These are phyloP conservation scores for Polypterus senegalus DNA, from an alignment of 2,113 vertebrate genomes.

Conservation along the genomic window DNA sequence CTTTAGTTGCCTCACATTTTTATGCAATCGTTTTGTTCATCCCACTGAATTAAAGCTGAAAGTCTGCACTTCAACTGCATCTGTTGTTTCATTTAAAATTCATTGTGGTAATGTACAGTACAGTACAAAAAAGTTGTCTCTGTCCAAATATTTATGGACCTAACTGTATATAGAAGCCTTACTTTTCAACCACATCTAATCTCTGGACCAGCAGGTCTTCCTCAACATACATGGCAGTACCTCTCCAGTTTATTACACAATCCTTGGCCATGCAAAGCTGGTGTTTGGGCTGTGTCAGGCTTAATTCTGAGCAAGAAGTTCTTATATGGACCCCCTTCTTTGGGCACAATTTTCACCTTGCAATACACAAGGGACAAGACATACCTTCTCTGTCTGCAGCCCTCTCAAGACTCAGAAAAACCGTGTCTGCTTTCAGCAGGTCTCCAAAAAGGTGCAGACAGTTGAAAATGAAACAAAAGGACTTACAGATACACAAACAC, in stretches of 20 bases:
- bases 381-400: conserved; percentile 10
- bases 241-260: conserved; percentile 3
- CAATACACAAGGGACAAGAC: conserved; percentile 17
- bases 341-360: conserved; percentile 11
- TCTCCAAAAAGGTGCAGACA: conserved; percentile 13
- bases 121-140: no score
- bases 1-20: no score
- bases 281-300: conserved; percentile 17
- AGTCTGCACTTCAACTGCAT: no score
- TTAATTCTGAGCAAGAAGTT: conserved; percentile 15
- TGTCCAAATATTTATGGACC: no score
- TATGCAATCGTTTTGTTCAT: no score
- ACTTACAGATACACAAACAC: conserved; percentile 12
- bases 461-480: conserved; percentile 10
- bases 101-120: no score
- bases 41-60: no score
- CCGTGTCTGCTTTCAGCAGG: conserved; percentile 14
- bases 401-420: conserved; percentile 11
- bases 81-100: no score
- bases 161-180: conserved; percentile 3
- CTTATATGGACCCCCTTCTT: conserved; percentile 19
- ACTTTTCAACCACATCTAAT: conserved; percentile 4
- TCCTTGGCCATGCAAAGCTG: conserved; percentile 16
- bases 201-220: conserved; percentile 4
- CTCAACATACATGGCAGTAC: conserved; percentile 10